Evolutionary conservation across 2,888 invertebrate genomes (phyloP).

Genomic region (Cybosia mesomella): DNA sequence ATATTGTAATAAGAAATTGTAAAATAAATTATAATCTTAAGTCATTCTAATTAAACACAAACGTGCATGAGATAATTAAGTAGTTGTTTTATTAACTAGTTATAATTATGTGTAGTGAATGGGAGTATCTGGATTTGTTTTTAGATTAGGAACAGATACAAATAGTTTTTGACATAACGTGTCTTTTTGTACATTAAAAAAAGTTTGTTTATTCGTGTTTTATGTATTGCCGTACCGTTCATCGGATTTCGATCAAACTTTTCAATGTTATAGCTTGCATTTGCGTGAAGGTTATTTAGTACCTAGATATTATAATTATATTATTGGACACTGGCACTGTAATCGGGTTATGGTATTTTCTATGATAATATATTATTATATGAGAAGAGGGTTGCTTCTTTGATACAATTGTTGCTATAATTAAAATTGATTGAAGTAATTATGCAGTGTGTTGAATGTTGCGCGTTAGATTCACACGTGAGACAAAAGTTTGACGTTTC

Average conservation of each 20-base stretch:
- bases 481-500: too few species aligned
- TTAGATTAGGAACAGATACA: background rate
- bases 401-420: too few species aligned
- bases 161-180: slow-evolving; percentile 6
- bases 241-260: background rate
- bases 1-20: slow-evolving; percentile 32
- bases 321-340: too few species aligned
- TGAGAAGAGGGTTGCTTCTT: too few species aligned
- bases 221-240: too few species aligned
- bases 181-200: background rate
- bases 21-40: slow-evolving; percentile 33
- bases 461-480: too few species aligned
- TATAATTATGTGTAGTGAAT: slow-evolving; percentile 35
- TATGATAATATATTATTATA: too few species aligned
- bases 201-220: background rate
- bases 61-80: slow-evolving; percentile 28
- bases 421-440: too few species aligned
- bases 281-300: background rate
- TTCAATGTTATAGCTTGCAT: background rate
- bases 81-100: slow-evolving; percentile 26
- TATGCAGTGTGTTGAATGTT: too few species aligned
- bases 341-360: too few species aligned
- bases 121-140: slow-evolving; percentile 32
- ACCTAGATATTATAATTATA: too few species aligned
- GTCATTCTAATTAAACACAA: slow-evolving; percentile 22